phyloP scores from a whole-genome alignment of 1,140 invertebrate genomes.

The Oncopodura yosiiana region DNA sequence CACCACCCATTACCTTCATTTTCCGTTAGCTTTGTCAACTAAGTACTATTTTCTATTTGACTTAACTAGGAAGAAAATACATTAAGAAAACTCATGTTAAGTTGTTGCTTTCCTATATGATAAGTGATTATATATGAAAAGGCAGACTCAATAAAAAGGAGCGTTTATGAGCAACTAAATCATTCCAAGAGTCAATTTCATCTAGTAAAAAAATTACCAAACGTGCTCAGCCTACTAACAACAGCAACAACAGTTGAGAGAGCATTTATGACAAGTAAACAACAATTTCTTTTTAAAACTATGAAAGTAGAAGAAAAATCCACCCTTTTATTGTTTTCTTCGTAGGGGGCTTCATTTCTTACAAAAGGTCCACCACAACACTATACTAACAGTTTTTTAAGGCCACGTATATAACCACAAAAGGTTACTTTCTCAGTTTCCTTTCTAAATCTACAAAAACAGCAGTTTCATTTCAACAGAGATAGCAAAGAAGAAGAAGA shows the following conservation, averaged over 20 bases:
- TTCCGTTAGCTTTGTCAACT: not conserved
- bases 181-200: conserved; percentile 11
- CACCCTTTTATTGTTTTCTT: conserved; percentile 29
- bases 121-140: not conserved
- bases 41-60: not conserved
- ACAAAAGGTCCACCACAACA: not conserved
- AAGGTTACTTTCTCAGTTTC: too few species aligned
- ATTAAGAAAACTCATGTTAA: not conserved
- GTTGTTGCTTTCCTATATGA: not conserved
- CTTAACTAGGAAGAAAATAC: not conserved
- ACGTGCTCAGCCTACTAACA: conserved; percentile 24
- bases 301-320: conserved; percentile 20
- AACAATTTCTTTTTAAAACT: too few species aligned
- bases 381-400: too few species aligned
- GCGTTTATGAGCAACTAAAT: conserved; percentile 28
- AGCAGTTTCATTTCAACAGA: too few species aligned
- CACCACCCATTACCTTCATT: too few species aligned
- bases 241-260: not conserved
- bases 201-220: not conserved
- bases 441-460: too few species aligned
- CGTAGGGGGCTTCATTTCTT: conserved; percentile 12
- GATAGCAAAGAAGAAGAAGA: too few species aligned
- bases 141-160: conserved; percentile 25
- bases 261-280: conserved; percentile 16
- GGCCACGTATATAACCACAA: too few species aligned